phyloP scores from a whole-genome alignment of 2,113 vertebrate genomes.

The Amblyornis subalaris region DNA sequence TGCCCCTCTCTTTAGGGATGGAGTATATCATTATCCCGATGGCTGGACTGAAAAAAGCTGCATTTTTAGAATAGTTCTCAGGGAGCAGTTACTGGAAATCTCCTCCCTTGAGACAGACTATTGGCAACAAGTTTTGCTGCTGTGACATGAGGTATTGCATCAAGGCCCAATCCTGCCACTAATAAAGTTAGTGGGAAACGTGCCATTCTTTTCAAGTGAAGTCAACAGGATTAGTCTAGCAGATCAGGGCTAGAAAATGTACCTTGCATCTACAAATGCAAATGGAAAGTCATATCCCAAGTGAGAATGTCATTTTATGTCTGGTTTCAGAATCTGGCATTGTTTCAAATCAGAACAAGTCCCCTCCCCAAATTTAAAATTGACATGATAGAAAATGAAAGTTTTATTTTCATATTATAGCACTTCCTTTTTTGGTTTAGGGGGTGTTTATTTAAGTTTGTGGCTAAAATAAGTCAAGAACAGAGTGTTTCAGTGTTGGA shows the following conservation, averaged over 20 bases:
- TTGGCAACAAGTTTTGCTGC: slow-evolving; percentile 60
- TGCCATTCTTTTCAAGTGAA: slow-evolving; percentile 49
- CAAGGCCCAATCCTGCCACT: slow-evolving; percentile 48
- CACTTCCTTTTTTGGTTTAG: background rate
- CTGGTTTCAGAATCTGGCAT: background rate
- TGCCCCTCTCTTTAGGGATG: slow-evolving; percentile 53
- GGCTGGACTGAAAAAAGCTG: slow-evolving; percentile 24
- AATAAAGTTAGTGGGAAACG: slow-evolving; percentile 49
- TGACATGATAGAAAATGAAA: background rate
- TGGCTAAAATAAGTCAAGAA: background rate
- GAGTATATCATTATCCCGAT: slow-evolving; percentile 14
- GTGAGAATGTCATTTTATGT: background rate
- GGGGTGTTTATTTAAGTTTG: background rate
- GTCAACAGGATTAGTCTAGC: slow-evolving; percentile 34
- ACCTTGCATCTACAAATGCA: slow-evolving; percentile 13
- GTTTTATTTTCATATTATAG: background rate
- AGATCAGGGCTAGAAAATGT: background rate
- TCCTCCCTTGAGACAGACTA: slow-evolving; percentile 52
- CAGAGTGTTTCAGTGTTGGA: background rate
- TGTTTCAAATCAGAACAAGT: background rate
- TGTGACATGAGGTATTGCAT: slow-evolving; percentile 57
- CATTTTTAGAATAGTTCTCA: slow-evolving; percentile 36
- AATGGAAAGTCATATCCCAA: background rate
- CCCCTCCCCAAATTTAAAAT: background rate
- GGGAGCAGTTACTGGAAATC: slow-evolving; percentile 59